Evolutionary conservation across 2,113 vertebrate genomes (phyloP).

Genomic region (Porphyrio hochstetteri): DNA sequence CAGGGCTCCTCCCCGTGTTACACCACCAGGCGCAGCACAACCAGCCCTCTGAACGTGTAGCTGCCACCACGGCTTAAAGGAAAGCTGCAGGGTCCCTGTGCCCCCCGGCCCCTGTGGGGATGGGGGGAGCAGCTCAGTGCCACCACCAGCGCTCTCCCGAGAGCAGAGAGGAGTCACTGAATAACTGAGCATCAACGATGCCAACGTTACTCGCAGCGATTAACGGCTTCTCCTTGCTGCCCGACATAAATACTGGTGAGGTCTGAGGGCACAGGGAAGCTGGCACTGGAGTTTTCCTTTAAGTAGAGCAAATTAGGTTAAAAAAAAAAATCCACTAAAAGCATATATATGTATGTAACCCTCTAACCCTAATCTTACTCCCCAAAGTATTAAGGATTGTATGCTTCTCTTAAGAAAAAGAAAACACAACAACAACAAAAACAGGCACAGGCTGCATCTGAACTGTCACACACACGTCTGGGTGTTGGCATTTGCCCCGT

Average conservation of each 20-base stretch:
- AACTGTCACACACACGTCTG: not conserved
- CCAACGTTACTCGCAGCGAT: constrained; percentile 26
- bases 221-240: not conserved
- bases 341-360: constrained; percentile 49
- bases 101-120: not conserved
- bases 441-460: constrained; percentile 34
- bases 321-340: constrained; percentile 39
- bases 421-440: no score
- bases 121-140: not conserved
- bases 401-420: not conserved
- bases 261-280: not conserved
- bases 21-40: not conserved
- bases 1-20: not conserved
- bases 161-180: not conserved
- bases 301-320: constrained; percentile 27
- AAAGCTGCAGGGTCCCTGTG: not conserved
- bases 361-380: constrained; percentile 51
- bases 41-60: not conserved
- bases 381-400: not conserved
- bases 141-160: not conserved
- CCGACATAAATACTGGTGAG: not conserved
- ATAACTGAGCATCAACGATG: no score
- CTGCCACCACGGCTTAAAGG: not conserved
- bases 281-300: constrained; percentile 51
- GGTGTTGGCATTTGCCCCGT: not conserved